Evolutionary conservation across 92 coral and sea anemone species (phyloP), one percentile per base, ranked within the genome.

Genomic region (Epizoanthus rinbou): DNA sequence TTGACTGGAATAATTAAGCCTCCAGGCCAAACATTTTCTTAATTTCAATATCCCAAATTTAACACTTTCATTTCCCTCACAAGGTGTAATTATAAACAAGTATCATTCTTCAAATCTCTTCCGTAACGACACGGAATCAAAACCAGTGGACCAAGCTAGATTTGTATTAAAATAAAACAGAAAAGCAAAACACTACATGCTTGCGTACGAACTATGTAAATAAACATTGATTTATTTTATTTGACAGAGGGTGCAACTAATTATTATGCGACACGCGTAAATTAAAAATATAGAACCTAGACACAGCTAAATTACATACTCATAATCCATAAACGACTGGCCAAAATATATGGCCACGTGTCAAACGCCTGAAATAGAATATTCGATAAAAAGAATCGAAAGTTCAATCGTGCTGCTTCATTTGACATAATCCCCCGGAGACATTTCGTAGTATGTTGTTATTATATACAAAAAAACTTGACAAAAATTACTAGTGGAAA

Each of bases 401-500:
- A 19, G 58, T 47, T 78, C 50, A 59, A 15, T 41, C 52, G 6
- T 47, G 7, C 15, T 37, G 39, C 52, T 78, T 62, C 47, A 45
- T 14, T 39, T 19, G 54, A 15, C 54, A 50, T 0, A 50, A 35
- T 62, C 47, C 82, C 82, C 82, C 19, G 0, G 71, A 54, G 82
- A 62, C 28, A 25, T 78, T 78, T 78, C 71, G 59, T 69, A 58
- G 54, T 6, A 25, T 53, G 58, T 57, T 75, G 66, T 58, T 75
- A 56, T 18, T 22, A 65, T 56, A 75, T 58, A 58, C 81, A 63
- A 60, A 39, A 11, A 65, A 9, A 4, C 59, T 37, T 63, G 82
- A 63, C 82, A 76, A 74, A 68, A 54, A 45, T 18, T 39, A 58
- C 69, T 76, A 41, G 69, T 76, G 23, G 47, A 76, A 39, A 59